phyloP scores from a whole-genome alignment of 2,888 invertebrate species.

The Prosapia bicincta region DNA sequence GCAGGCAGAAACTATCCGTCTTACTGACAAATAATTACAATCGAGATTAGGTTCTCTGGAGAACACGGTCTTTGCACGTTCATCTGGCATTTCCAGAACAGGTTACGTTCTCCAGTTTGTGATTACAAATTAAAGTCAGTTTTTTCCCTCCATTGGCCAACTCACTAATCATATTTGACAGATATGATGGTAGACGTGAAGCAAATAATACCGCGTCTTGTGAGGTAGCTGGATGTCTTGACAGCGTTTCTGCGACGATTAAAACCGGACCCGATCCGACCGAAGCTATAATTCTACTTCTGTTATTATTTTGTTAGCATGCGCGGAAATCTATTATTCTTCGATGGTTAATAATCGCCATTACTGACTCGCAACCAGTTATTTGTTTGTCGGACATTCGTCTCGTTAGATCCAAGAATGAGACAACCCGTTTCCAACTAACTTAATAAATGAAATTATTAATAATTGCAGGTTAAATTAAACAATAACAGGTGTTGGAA shows the following conservation, averaged over 20 bases:
- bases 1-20: background rate
- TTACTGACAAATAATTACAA: background rate
- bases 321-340: background rate
- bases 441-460: background rate
- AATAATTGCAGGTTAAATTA: background rate
- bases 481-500: background rate
- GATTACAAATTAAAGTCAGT: background rate
- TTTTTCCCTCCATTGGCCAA: background rate
- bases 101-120: background rate
- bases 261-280: background rate
- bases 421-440: background rate
- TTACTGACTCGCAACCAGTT: background rate
- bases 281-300: background rate
- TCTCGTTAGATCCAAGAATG: background rate
- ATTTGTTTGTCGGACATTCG: background rate
- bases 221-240: background rate
- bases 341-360: background rate
- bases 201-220: background rate
- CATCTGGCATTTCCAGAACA: background rate
- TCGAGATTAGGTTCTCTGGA: background rate
- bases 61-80: background rate
- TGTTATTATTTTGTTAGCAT: background rate
- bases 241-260: background rate
- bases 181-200: background rate
- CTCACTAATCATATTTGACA: background rate